Conservation (phyloP, 2,797 vertebrate genomes). For the Echeneis naucrates region DNA sequence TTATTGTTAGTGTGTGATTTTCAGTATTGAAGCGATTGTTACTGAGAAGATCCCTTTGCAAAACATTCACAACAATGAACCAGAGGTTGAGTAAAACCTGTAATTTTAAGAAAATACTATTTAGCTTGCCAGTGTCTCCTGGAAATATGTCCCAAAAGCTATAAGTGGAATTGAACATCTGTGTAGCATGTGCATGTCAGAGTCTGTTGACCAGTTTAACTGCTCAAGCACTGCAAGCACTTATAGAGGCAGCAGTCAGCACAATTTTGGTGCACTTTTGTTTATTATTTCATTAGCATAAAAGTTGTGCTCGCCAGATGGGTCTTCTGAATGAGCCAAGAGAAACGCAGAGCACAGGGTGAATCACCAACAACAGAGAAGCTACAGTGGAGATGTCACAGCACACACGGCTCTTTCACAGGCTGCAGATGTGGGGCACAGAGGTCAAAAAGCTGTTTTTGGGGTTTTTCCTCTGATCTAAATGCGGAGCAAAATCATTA, state of each 20-base stretch:
- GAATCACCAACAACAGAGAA: slow-evolving; percentile 55
- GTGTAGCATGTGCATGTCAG: slow-evolving; percentile 8
- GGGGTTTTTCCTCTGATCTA: slow-evolving; percentile 23
- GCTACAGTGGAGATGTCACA: slow-evolving; percentile 48
- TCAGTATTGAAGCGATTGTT: slow-evolving; percentile 23
- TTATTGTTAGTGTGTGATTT: slow-evolving; percentile 2
- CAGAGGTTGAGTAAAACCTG: slow-evolving; percentile 7
- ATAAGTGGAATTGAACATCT: background rate
- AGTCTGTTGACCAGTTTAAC: slow-evolving; percentile 34
- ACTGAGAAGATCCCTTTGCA: slow-evolving; percentile 16
- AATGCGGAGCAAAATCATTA: slow-evolving; percentile 30
- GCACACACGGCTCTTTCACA: slow-evolving; percentile 52
- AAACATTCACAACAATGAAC: slow-evolving; percentile 10
- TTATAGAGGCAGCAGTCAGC: slow-evolving; percentile 58
- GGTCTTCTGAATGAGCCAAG: slow-evolving; percentile 63
- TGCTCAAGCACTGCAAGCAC: slow-evolving; percentile 19
- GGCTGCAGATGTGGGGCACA: slow-evolving; percentile 58
- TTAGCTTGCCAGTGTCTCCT: slow-evolving; percentile 2
- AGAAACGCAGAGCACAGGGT: slow-evolving; percentile 62
- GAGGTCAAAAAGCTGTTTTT: slow-evolving; percentile 20
- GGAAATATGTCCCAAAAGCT: background rate
- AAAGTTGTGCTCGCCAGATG: slow-evolving; percentile 73
- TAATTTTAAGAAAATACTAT: slow-evolving; percentile 24
- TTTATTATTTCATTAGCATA: slow-evolving; percentile 75
- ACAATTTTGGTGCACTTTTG: slow-evolving; percentile 58